Percentiles rank a stretch among this genome's conserved stretches.
phyloP scores from a whole-genome alignment of 2,888 invertebrate species.

The Achlya flavicornis region DNA sequence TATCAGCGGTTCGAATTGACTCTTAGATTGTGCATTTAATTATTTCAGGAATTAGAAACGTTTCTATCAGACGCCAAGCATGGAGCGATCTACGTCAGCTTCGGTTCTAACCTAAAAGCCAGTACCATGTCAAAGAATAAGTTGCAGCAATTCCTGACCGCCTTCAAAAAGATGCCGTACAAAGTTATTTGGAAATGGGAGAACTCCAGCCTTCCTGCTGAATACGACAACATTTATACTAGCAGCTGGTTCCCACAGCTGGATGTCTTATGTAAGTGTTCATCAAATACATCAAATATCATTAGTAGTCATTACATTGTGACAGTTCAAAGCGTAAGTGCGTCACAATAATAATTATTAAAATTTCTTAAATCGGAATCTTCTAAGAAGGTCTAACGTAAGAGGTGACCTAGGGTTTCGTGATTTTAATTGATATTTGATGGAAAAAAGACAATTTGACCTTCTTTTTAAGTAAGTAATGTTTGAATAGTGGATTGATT shows the following conservation, averaged over 20 bases:
- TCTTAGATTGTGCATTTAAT: neutral
- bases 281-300: neutral
- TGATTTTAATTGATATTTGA: too few relatives aligned
- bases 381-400: too few relatives aligned
- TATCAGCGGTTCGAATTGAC: too few relatives aligned
- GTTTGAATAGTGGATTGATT: too few relatives aligned
- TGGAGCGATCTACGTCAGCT: constrained; percentile 88
- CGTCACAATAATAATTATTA: too few relatives aligned
- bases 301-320: neutral
- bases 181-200: constrained; percentile 91
- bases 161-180: constrained; percentile 85
- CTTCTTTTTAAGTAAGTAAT: too few relatives aligned
- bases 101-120: constrained; percentile 88
- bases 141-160: constrained; percentile 82
- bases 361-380: too few relatives aligned
- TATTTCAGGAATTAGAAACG: constrained; percentile 77
- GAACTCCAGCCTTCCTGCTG: constrained; percentile 78
- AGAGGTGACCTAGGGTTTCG: too few relatives aligned
- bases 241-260: constrained; percentile 87
- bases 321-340: too few relatives aligned
- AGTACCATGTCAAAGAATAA: constrained; percentile 85
- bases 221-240: constrained; percentile 84
- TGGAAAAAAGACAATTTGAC: too few relatives aligned
- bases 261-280: constrained; percentile 86
- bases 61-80: constrained; percentile 85